Evolutionary conservation across 1,140 invertebrate genomes (phyloP).

Genomic region (Lordiphosa clarofinis): DNA sequence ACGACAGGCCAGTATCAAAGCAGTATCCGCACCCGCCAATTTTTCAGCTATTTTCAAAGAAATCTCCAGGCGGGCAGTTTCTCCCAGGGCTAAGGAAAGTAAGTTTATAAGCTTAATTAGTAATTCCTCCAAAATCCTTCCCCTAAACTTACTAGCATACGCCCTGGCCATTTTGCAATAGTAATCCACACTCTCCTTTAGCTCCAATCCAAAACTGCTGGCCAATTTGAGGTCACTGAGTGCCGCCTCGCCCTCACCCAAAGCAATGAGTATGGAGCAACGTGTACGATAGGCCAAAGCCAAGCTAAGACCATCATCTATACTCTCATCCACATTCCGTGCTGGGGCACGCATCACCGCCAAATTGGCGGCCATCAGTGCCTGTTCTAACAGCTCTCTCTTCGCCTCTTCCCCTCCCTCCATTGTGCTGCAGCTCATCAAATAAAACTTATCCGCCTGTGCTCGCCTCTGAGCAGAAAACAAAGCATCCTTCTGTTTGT

Average conservation of each 20-base stretch:
- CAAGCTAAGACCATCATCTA: constrained; percentile 83
- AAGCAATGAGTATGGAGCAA: constrained; percentile 81
- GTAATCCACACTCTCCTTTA: constrained; percentile 82
- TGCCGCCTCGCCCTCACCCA: constrained; percentile 81
- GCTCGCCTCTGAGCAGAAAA: constrained; percentile 79
- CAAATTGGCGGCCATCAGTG: constrained; percentile 83
- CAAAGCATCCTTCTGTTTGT: constrained; percentile 80
- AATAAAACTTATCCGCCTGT: constrained; percentile 79
- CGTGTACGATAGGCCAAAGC: constrained; percentile 83
- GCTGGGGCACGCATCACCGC: constrained; percentile 84
- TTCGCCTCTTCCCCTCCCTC: constrained; percentile 15
- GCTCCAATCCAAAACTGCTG: constrained; percentile 82
- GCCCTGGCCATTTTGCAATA: constrained; percentile 84
- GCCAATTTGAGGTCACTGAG: constrained; percentile 84
- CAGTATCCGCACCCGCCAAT: constrained; percentile 79
- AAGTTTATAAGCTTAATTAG: no score
- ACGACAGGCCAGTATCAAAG: constrained; percentile 43
- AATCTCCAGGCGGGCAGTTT: constrained; percentile 81
- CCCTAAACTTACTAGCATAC: constrained; percentile 80
- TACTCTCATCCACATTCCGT: constrained; percentile 79
- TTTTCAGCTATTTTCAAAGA: constrained; percentile 82
- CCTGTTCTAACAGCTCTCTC: constrained; percentile 80
- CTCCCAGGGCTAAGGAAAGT: constrained; percentile 70
- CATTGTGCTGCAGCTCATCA: constrained; percentile 58
- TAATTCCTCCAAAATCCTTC: no score